phyloP scores from a whole-genome alignment of 1,140 invertebrate species.

The Vanessa tameamea region DNA sequence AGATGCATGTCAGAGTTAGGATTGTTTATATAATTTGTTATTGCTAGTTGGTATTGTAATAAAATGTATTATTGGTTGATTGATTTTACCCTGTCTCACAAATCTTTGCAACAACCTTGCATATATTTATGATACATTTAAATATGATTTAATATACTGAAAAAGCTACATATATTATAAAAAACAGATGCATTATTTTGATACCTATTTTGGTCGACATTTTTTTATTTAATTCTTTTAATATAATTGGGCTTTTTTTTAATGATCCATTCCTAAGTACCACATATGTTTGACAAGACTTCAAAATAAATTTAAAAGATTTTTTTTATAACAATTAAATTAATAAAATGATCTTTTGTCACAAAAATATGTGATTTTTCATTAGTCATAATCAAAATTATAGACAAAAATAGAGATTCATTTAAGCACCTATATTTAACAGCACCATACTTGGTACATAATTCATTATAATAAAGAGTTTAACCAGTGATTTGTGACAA shows the following conservation, averaged over 20 bases:
- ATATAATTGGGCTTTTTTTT: not conserved
- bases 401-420: slow-evolving; percentile 8
- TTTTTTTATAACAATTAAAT: not conserved
- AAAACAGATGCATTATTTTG: too few relatives aligned
- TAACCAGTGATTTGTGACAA: slow-evolving; percentile 16
- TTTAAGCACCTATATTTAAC: slow-evolving; percentile 11
- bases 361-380: slow-evolving; percentile 2
- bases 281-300: not conserved
- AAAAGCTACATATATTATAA: too few relatives aligned
- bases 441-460: slow-evolving; percentile 19
- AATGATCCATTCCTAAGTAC: not conserved
- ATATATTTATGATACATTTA: too few relatives aligned
- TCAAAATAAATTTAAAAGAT: not conserved
- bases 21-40: too few relatives aligned
- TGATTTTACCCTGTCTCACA: too few relatives aligned
- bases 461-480: not conserved
- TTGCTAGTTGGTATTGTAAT: too few relatives aligned
- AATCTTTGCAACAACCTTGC: too few relatives aligned
- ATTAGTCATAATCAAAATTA: not conserved
- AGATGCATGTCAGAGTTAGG: too few relatives aligned
- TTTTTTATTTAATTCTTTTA: too few relatives aligned
- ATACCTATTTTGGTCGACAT: too few relatives aligned
- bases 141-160: too few relatives aligned
- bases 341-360: not conserved
- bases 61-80: too few relatives aligned